Base-by-base conservation (phyloP, 1,140 invertebrate species). In the Brachionus calyciflorus region DNA sequence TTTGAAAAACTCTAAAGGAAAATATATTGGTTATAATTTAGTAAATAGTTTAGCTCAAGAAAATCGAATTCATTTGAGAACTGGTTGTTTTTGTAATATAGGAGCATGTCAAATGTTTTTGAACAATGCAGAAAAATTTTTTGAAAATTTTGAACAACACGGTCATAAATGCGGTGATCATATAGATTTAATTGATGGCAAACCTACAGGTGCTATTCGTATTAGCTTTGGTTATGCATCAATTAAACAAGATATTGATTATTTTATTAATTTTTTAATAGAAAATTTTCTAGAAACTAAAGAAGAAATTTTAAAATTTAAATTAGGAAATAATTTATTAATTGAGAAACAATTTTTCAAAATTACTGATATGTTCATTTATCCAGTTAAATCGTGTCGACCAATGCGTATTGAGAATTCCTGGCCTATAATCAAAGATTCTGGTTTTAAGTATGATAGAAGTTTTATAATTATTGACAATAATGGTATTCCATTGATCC, bases 1-100 rank as follows among this genome's bases (percentile, higher is more conserved):
- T 87, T 81, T 97, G 26, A 81, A 90, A 1, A 88, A 92, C 80
- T 86, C 89, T 4, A 89, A 90, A 85, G 91, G 92, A 7, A 87
- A 89, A 51, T 92, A 89, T 83, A 88, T 97, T 79, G 94, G 94
- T 65, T 98, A 91, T 86, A 88, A 87, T 73, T 82, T 92, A 91
- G 91, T 97, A 21, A 88, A 93, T 76, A 91, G 93, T 80, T 90
- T 97, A 85, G 91, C 93, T 0, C 90, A 92, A 78, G 82, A 95
- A 21, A 90, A 93, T 82, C 90, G 91, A 77, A 91, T 98, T 69
- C 90, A 91, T 80, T 81, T 98, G 17, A 87, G 95, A 79, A 94
- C 92, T 2, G 94, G 95, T 0, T 98, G 94, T 83, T 95, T 96
- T 82, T 98, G 96, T 83, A 98, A 98, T 87, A 91, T 94, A 5